These are phyloP conservation scores for Pseudolaguvia tuberculata DNA, from an alignment of 2,113 vertebrate species.

Conservation along the genomic window DNA sequence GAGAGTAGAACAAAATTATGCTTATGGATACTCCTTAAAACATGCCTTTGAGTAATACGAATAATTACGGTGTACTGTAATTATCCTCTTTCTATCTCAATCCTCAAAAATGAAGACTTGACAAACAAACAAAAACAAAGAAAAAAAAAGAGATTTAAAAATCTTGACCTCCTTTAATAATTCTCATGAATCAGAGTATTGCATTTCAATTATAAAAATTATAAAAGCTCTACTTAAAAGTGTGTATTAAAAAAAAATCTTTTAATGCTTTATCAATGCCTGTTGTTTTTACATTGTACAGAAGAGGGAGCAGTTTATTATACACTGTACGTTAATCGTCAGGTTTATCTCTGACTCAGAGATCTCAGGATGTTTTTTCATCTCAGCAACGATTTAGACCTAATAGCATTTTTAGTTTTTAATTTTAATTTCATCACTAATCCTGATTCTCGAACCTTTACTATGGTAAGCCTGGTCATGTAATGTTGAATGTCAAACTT, in stretches of 20 bases:
- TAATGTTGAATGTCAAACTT: constrained; percentile 35
- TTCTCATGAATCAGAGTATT: constrained; percentile 75
- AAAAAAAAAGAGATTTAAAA: constrained; percentile 80
- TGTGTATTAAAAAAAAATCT: constrained; percentile 36
- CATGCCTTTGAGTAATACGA: constrained; percentile 85
- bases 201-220: constrained; percentile 31
- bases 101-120: constrained; percentile 66
- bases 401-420: constrained; percentile 16
- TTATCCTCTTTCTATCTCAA: constrained; percentile 89
- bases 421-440: constrained; percentile 36
- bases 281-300: constrained; percentile 29
- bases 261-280: constrained; percentile 34
- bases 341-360: constrained; percentile 12
- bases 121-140: constrained; percentile 54
- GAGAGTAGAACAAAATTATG: constrained; percentile 72
- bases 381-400: not conserved
- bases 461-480: constrained; percentile 22
- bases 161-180: constrained; percentile 84
- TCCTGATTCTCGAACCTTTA: constrained; percentile 21
- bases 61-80: constrained; percentile 81
- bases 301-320: constrained; percentile 44
- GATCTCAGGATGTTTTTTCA: constrained; percentile 13
- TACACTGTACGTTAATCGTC: not conserved
- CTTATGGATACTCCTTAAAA: constrained; percentile 77
- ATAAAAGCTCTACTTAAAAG: constrained; percentile 14